Base-by-base conservation (phyloP, 2,797 vertebrate species). In the Urocyon cinereoargenteus region DNA sequence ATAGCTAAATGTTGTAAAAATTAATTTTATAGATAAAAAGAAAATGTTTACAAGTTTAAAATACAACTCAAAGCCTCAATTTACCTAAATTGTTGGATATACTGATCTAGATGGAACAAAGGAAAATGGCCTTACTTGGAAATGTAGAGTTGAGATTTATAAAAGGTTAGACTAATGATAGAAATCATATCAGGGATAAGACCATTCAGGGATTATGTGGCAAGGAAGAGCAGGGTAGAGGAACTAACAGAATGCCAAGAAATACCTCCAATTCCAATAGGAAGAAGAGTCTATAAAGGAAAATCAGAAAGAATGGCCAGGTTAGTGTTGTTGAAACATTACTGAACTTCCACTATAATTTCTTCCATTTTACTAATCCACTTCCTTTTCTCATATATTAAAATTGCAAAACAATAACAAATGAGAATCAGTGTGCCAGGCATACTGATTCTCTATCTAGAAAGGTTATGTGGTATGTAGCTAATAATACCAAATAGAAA, bases 1-100 rank as follows among this genome's bases (percentile, higher is more conserved):
- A 81, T 70, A 61, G 21, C 4, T 77, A 53, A 77, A 81, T 51
- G 40, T 45, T 77, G n/a, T 28, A 82, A 90, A 86, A 82, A n/a
- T 72, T 86, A 93, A 72, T 72, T 64, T 93, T 81, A 96, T 14
- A 57, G 31, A 59, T 86, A 66, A 90, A 81, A 94, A 81, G 22
- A 82, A 89, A 78, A 84, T 59, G 13, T 64, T 79, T 57, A 62
- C 57, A 88, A 78, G 13, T 62, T 84, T 89, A 96, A 89, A 90
- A 70, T 61, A 78, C 4, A 89, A 92, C 87, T 84, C 14, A 40
- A 90, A 90, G 55, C 72, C 22, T 72, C 19, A 51, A 1, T 66
- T 78, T 34, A 10, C 40, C 28, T 89, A 34, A 40, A 70, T 34
- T 72, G 45, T 62, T 79, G 85, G 5, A 18, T 79, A 78, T 14